Conservation (phyloP, 1,140 invertebrate species). For the Nephotettix cincticeps region DNA sequence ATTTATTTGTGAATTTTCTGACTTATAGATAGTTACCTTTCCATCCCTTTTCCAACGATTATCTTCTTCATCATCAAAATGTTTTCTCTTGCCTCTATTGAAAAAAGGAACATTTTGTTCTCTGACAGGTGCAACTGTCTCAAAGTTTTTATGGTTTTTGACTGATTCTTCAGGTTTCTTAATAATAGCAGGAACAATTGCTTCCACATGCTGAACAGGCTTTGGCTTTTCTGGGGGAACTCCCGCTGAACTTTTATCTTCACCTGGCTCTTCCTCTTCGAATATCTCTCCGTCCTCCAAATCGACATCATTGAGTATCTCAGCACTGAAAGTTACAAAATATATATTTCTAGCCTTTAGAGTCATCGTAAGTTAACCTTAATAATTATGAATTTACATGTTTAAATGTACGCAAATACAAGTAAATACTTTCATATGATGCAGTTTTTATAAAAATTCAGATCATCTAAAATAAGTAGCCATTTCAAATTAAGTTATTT, state of each 20-base stretch:
- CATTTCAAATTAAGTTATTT: too few species aligned
- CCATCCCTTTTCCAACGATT: not conserved
- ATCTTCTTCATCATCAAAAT: slow-evolving; percentile 22
- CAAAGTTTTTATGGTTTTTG: not conserved
- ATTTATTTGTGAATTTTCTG: too few species aligned
- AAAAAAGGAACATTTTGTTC: slow-evolving; percentile 7
- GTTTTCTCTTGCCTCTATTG: slow-evolving; percentile 8
- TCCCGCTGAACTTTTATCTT: slow-evolving; percentile 25
- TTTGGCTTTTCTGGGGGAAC: not conserved
- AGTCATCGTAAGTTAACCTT: not conserved
- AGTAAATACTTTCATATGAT: not conserved
- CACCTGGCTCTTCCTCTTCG: slow-evolving; percentile 42
- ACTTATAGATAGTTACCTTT: too few species aligned
- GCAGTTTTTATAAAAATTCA: not conserved
- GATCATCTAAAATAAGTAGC: not conserved
- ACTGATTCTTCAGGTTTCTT: not conserved
- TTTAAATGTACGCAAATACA: too few species aligned
- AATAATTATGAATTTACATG: too few species aligned
- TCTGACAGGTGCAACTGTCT: not conserved
- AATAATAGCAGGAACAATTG: not conserved
- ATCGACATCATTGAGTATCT: slow-evolving; percentile 48
- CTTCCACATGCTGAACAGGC: not conserved
- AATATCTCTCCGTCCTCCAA: slow-evolving; percentile 62
- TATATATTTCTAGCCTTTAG: not conserved
- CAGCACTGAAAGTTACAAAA: slow-evolving; percentile 18